A percentile compares a stretch with the other conserved stretches of the same genome.
phyloP scores from a whole-genome alignment of 2,888 invertebrate species.

The Leucophenga montana region DNA sequence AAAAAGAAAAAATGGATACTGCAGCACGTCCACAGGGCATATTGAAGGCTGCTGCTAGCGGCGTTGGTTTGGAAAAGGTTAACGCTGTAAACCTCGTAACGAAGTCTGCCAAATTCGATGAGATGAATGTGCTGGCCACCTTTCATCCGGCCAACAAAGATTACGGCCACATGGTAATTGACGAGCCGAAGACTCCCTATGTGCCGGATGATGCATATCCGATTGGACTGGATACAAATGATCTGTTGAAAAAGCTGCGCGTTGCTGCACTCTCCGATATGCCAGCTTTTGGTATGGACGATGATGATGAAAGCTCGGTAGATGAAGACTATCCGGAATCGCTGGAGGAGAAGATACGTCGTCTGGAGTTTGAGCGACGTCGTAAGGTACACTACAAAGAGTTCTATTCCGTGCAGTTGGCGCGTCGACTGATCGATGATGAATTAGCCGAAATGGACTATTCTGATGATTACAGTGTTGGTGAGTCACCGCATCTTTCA shows the following conservation, averaged over 20 bases:
- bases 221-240: conserved; percentile 79
- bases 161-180: conserved; percentile 98
- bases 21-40: conserved; percentile 39
- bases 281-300: conserved; percentile 71
- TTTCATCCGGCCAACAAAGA: conserved; percentile 98
- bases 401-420: conserved; percentile 92
- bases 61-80: too few species aligned
- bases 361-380: conserved; percentile 90
- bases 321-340: conserved; percentile 78
- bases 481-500: not conserved
- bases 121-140: conserved; percentile 98
- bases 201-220: conserved; percentile 76
- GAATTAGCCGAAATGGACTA: conserved; percentile 13
- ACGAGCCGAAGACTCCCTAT: conserved; percentile 97
- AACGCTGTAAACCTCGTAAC: not conserved
- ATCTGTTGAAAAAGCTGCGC: conserved; percentile 81
- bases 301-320: conserved; percentile 74
- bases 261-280: conserved; percentile 65
- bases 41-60: conserved; percentile 33
- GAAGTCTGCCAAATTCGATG: conserved; percentile 88
- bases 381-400: conserved; percentile 98
- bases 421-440: conserved; percentile 86
- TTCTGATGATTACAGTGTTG: not conserved
- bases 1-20: not conserved
- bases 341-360: conserved; percentile 79